Percentiles rank a stretch among this genome's conserved stretches.
These are phyloP conservation scores for Thyatira batis DNA, from an alignment of 2,888 invertebrate genomes.

Conservation along the genomic window DNA sequence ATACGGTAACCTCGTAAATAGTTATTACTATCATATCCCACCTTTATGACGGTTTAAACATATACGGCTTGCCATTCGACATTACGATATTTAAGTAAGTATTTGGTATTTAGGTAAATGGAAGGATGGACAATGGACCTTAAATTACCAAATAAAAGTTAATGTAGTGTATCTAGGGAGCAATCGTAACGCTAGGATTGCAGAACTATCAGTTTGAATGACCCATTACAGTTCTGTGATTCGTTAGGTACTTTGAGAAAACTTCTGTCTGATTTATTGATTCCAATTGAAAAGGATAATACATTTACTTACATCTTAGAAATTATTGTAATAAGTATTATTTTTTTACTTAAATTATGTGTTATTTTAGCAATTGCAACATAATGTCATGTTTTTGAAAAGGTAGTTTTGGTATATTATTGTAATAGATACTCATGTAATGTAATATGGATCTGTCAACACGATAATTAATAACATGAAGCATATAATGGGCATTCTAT, in stretches of 20 bases:
- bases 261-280: not conserved
- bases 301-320: too few relatives aligned
- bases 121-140: not conserved
- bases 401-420: too few relatives aligned
- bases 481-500: too few relatives aligned
- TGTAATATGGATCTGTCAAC: too few relatives aligned
- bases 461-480: too few relatives aligned
- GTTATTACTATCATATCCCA: constrained; percentile 14
- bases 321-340: too few relatives aligned
- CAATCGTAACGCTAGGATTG: not conserved
- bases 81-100: constrained; percentile 4
- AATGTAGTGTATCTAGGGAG: not conserved
- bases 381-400: too few relatives aligned
- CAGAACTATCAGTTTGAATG: not conserved
- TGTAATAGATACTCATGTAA: too few relatives aligned
- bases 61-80: not conserved
- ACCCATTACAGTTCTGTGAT: not conserved
- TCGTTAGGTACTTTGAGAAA: not conserved
- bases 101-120: not conserved
- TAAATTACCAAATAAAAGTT: not conserved
- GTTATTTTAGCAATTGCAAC: too few relatives aligned
- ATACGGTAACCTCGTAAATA: constrained; percentile 18
- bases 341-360: too few relatives aligned
- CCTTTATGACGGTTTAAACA: constrained; percentile 8
- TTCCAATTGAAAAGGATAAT: too few relatives aligned